A percentile compares a stretch with the other conserved stretches of the same genome.
Conservation (phyloP, 2,888 invertebrate species). For the Parasteatoda lunata region DNA sequence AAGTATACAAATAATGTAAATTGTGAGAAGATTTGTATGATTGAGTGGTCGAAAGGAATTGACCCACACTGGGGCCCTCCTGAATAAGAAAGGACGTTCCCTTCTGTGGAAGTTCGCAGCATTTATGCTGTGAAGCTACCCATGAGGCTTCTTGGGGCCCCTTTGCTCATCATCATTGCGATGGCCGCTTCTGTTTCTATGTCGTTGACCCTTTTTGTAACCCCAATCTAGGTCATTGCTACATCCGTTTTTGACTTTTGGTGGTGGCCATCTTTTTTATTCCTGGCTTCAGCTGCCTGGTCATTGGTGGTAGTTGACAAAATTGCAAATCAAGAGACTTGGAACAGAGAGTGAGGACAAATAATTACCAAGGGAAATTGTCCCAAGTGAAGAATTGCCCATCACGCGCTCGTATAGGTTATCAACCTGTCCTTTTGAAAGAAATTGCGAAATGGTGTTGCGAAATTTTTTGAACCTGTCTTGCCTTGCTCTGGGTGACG, state of each 20-base stretch:
- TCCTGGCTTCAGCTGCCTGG: not conserved
- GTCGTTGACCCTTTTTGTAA: slow-evolving; percentile 61
- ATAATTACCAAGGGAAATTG: not conserved
- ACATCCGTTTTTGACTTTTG: slow-evolving; percentile 53
- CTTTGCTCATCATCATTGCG: slow-evolving; percentile 32
- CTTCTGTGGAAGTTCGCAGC: not conserved
- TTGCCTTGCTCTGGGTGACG: too few relatives aligned
- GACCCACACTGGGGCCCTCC: slow-evolving; percentile 19
- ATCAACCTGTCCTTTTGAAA: not conserved
- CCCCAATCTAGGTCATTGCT: slow-evolving; percentile 66
- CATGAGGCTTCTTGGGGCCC: slow-evolving; percentile 41
- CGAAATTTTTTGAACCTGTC: not conserved
- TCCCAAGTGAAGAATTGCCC: not conserved
- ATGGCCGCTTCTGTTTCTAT: slow-evolving; percentile 40
- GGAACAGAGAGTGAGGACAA: not conserved
- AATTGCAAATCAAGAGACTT: not conserved
- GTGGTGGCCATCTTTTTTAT: not conserved
- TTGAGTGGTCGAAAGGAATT: slow-evolving; percentile 28
- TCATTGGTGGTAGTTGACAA: not conserved
- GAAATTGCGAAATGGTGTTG: not conserved
- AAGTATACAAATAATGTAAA: slow-evolving; percentile 30
- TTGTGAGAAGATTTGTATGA: slow-evolving; percentile 33
- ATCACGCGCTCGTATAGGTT: not conserved
- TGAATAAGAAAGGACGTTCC: not conserved
- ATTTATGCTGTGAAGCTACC: slow-evolving; percentile 52